phyloP scores from a whole-genome alignment of 2,113 vertebrate genomes.

The Hiodon tergisus region DNA sequence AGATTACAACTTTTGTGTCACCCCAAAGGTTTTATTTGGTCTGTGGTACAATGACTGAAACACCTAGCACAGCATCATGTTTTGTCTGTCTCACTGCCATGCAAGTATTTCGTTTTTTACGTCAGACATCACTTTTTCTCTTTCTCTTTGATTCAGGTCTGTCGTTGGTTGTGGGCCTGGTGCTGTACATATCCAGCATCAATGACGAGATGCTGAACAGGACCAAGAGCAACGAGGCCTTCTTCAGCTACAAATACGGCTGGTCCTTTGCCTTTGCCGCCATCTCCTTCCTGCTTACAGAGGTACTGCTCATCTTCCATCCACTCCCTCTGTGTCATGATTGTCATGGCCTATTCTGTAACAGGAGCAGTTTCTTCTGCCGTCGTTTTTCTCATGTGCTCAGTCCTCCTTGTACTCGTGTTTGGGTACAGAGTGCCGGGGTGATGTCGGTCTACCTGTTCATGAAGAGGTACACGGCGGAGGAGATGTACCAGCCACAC shows the following conservation, averaged over 20 bases:
- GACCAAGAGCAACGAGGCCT: slow-evolving; percentile 77
- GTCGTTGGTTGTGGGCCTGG: slow-evolving; percentile 82
- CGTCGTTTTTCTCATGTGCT: too few relatives aligned
- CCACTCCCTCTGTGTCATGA: too few relatives aligned
- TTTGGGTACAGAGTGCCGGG: slow-evolving; percentile 67
- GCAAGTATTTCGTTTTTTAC: too few relatives aligned
- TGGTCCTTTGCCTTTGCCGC: slow-evolving; percentile 89
- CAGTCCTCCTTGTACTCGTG: neutral
- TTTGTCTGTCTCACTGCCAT: too few relatives aligned
- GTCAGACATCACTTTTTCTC: neutral
- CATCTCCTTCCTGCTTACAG: slow-evolving; percentile 85
- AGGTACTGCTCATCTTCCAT: slow-evolving; percentile 53
- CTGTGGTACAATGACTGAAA: too few relatives aligned
- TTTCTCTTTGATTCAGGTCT: slow-evolving; percentile 60
- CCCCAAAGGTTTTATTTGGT: too few relatives aligned
- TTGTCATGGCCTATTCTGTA: too few relatives aligned
- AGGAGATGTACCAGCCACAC: slow-evolving; percentile 80
- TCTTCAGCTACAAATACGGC: slow-evolving; percentile 86
- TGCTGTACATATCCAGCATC: slow-evolving; percentile 89
- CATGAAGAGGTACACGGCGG: slow-evolving; percentile 86
- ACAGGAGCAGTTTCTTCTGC: neutral
- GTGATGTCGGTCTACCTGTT: slow-evolving; percentile 90
- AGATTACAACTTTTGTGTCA: too few relatives aligned
- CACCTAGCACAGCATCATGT: too few relatives aligned
- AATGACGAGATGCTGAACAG: slow-evolving; percentile 86